A percentile compares a stretch with the other conserved stretches of the same genome.
phyloP scores from a whole-genome alignment of 2,797 vertebrate genomes.

The Coregonus sp. region DNA sequence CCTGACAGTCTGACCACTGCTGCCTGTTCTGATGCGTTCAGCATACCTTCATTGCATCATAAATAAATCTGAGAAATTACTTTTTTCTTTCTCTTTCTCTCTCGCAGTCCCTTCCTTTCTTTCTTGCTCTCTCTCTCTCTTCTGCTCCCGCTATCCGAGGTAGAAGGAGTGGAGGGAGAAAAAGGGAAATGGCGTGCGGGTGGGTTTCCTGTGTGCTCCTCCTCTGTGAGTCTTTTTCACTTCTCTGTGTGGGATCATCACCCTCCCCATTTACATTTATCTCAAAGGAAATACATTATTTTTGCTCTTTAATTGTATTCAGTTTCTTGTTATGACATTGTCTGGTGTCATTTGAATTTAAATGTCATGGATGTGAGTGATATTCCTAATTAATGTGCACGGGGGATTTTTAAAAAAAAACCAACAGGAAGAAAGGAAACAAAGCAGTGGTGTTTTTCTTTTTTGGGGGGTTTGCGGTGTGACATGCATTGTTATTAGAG shows the following conservation, averaged over 20 bases:
- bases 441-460: conserved; percentile 50
- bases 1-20: conserved; percentile 97
- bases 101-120: conserved; percentile 28
- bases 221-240: conserved; percentile 35
- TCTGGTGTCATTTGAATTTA: conserved; percentile 77
- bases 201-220: conserved; percentile 61
- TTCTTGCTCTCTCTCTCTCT: conserved; percentile 66
- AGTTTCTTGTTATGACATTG: conserved; percentile 71
- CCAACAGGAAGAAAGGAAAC: conserved; percentile 59
- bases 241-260: conserved; percentile 55
- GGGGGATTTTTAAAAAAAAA: conserved; percentile 39
- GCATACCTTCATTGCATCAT: conserved; percentile 98
- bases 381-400: conserved; percentile 71
- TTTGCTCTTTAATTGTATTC: conserved; percentile 69
- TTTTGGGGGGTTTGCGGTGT: conserved; percentile 39
- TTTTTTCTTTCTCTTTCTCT: conserved; percentile 59
- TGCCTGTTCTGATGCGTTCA: conserved; percentile 91
- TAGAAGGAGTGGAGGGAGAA: conserved; percentile 66
- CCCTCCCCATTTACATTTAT: conserved; percentile 65
- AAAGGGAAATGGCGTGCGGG: conserved; percentile 63
- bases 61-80: conserved; percentile 98
- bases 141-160: conserved; percentile 66
- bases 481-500: conserved; percentile 68
- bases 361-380: conserved; percentile 73
- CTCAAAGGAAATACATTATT: conserved; percentile 66